Evolutionary conservation across 1,140 invertebrate genomes (phyloP), one percentile per base, ranked within the genome.

Genomic region (Trichogramma pretiosum): DNA sequence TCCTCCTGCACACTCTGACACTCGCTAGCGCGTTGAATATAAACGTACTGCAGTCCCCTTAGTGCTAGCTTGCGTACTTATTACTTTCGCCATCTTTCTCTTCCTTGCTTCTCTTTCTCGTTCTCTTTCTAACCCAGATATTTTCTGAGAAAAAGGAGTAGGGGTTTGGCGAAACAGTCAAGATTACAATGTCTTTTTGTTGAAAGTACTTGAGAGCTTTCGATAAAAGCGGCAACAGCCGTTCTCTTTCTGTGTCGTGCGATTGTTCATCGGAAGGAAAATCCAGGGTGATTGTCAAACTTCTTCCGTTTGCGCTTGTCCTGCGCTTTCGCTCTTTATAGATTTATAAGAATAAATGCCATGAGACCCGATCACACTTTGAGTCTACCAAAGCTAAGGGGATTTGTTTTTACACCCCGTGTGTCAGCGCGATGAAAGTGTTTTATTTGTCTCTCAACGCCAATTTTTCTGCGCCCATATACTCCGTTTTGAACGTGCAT

Each of bases 161-260:
- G n/a, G n/a, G n/a, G n/a, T n/a, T n/a, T n/a, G n/a, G n/a, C n/a
- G n/a, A n/a, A n/a, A 38, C 37, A 38, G 32, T 35, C 42, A 18
- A 30, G 16, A 47, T 47, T 32, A 38, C 34, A 46, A 46, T 46
- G 19, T 41, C 46, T 41, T 48, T 41, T 48, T 34, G 46, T 19
- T 34, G 35, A n/a, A n/a, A n/a, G n/a, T 24, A 5, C 38, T 19
- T 17, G 37, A 23, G 46, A 30, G 33, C 11, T 11, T 23, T 26
- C 46, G 38, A 48, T 41, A 34, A 40, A 32, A 19, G 30, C 10
- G 30, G 35, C 10, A 10, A 28, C 24, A n/a, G n/a, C n/a, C n/a
- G n/a, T n/a, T n/a, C n/a, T n/a, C n/a, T n/a, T n/a, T n/a, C n/a
- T n/a, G n/a, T n/a, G 24, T 7, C 24, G 24, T 11, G 5, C 19